phyloP scores from a whole-genome alignment of 2,888 invertebrate genomes.

The Gerris lacustris region DNA sequence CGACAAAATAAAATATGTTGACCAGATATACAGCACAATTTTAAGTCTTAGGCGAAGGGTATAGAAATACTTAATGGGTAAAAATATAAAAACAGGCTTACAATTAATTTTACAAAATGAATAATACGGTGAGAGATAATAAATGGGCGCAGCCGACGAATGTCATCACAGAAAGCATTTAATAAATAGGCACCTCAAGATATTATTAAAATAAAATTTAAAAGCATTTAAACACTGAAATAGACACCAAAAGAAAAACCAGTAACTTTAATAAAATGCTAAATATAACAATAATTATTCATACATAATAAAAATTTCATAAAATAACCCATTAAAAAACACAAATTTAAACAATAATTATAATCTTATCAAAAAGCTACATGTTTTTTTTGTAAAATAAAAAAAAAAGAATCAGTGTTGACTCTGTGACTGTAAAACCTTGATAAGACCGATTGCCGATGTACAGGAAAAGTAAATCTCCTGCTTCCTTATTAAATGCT shows the following conservation, averaged over 20 bases:
- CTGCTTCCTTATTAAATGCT: too few relatives aligned
- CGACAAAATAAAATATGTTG: background rate
- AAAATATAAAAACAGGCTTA: background rate
- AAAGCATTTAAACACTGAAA: background rate
- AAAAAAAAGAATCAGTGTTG: background rate
- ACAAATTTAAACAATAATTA: background rate
- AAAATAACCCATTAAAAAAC: background rate
- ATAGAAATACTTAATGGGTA: too few relatives aligned
- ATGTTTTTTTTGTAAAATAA: background rate
- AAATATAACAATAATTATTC: background rate
- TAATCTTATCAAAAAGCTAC: background rate
- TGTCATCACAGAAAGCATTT: conserved; percentile 2
- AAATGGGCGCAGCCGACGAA: conserved; percentile 1
- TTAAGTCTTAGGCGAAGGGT: too few relatives aligned
- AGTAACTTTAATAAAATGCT: background rate
- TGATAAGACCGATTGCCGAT: too few relatives aligned
- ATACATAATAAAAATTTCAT: background rate
- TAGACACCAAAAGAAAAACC: background rate
- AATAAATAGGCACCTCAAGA: background rate
- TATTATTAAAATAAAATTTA: background rate
- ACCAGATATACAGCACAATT: too few relatives aligned
- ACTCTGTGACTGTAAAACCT: background rate
- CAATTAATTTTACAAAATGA: background rate
- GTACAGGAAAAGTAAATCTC: too few relatives aligned
- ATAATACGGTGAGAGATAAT: background rate